These are phyloP conservation scores for Spongilla lacustris DNA, from an alignment of 37 sponge, comb jelly and placozoan genomes.

Conservation along the genomic window DNA sequence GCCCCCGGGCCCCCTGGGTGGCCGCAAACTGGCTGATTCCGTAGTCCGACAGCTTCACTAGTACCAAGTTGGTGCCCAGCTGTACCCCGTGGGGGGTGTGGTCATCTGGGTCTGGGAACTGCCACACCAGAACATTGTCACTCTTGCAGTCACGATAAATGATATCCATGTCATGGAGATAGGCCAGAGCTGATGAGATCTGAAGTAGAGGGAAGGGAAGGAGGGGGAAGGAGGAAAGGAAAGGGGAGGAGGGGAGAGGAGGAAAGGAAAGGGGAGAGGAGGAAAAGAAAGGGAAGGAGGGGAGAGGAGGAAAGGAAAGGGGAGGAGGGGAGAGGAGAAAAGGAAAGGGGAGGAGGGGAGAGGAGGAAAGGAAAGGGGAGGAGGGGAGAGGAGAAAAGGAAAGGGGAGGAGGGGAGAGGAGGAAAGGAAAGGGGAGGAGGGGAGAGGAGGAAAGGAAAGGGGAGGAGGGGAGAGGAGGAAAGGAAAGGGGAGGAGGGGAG, in stretches of 20 bases:
- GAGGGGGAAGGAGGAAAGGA: background rate
- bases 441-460: background rate
- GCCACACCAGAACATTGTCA: constrained; percentile 87
- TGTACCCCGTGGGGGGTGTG: constrained; percentile 16
- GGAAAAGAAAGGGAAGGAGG: background rate
- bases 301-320: background rate
- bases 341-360: background rate
- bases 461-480: background rate
- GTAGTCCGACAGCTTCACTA: constrained; percentile 83
- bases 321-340: no score
- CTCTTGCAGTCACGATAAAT: constrained; percentile 88
- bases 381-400: background rate
- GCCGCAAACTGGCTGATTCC: constrained; percentile 87
- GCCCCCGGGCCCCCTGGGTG: constrained; percentile 60
- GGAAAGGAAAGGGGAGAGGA: background rate
- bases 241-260: constrained; percentile 3
- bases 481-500: background rate
- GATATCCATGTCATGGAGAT: constrained; percentile 65
- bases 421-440: background rate
- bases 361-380: background rate
- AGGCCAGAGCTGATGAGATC: constrained; percentile 20
- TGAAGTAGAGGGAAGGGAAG: background rate
- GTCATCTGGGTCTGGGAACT: constrained; percentile 69
- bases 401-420: background rate
- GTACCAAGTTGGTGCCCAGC: constrained; percentile 21